Conservation (phyloP, 2,113 vertebrate species). For the Ciconia maguari region DNA sequence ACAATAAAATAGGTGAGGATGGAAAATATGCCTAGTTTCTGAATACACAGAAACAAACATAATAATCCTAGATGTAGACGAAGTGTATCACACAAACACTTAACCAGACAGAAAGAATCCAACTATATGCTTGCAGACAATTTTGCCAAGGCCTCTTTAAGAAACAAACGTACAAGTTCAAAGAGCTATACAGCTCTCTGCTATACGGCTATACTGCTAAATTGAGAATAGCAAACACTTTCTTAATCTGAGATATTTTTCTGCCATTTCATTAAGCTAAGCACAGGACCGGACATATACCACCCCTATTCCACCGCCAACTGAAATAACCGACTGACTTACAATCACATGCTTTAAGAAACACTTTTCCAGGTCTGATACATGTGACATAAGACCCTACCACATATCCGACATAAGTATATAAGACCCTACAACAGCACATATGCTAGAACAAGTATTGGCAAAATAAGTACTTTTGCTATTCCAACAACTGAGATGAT, state of each 20-base stretch:
- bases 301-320: background rate
- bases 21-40: background rate
- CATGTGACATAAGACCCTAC: rapidly evolving
- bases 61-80: background rate
- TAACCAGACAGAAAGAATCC: background rate
- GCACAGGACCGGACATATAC: background rate
- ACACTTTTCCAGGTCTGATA: background rate
- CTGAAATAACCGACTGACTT: rapidly evolving
- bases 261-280: background rate
- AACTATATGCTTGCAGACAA: background rate
- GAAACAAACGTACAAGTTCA: background rate
- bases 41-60: background rate
- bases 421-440: background rate
- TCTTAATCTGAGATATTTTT: background rate
- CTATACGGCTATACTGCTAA: background rate
- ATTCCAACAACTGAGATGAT: background rate
- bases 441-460: background rate
- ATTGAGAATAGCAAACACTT: background rate
- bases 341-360: background rate
- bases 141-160: background rate
- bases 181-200: background rate
- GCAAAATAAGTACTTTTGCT: background rate
- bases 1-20: background rate
- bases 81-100: background rate
- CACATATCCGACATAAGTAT: rapidly evolving